These are phyloP conservation scores for Trachelipus rathkii DNA, from an alignment of 1,140 invertebrate species.

Conservation along the genomic window DNA sequence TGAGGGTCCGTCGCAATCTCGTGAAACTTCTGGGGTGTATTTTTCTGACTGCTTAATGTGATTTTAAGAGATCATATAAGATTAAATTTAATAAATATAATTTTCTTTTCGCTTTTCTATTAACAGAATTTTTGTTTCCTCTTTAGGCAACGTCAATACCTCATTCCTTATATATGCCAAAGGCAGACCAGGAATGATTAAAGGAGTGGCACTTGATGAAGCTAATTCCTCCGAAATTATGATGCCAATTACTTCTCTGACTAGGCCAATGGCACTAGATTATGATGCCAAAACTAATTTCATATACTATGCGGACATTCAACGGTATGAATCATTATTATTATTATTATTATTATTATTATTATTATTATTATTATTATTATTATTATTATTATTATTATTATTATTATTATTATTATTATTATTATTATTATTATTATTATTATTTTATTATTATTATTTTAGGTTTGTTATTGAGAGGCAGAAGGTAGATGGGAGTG, in stretches of 20 bases:
- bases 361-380: no score
- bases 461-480: slow-evolving; percentile 54
- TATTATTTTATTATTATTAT: background rate
- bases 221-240: slow-evolving; percentile 57
- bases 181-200: slow-evolving; percentile 61
- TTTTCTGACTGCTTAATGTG: background rate
- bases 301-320: slow-evolving; percentile 67
- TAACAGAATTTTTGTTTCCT: background rate
- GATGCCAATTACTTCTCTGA: slow-evolving; percentile 63
- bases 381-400: no score
- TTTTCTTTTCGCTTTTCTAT: slow-evolving; percentile 17
- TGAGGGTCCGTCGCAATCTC: no score
- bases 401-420: no score
- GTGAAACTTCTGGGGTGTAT: background rate
- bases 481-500: slow-evolving; percentile 51
- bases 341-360: no score
- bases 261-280: slow-evolving; percentile 62
- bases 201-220: slow-evolving; percentile 55
- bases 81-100: slow-evolving; percentile 14
- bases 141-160: slow-evolving; percentile 16
- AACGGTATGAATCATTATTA: slow-evolving; percentile 48
- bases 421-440: no score
- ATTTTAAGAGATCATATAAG: background rate
- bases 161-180: slow-evolving; percentile 62
- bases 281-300: slow-evolving; percentile 61